Conservation (phyloP, 2,888 invertebrate species). For the Cylloceria caligata region DNA sequence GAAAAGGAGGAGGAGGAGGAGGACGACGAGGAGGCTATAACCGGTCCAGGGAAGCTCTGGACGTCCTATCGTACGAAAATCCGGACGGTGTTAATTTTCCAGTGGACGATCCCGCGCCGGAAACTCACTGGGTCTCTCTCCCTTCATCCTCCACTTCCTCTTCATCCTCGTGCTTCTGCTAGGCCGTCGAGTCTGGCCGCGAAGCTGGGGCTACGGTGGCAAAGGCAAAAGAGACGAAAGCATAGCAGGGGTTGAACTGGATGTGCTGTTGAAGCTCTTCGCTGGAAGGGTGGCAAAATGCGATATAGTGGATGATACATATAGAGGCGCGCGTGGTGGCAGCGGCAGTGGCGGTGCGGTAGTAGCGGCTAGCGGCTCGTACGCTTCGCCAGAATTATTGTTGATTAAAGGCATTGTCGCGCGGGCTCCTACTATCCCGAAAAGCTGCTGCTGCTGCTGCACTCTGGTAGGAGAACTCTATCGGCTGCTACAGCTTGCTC, state of each 20-base stretch:
- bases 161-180: conserved; percentile 23
- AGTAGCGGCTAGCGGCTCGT: conserved; percentile 48
- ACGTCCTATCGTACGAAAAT: conserved; percentile 77
- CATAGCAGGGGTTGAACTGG: conserved; percentile 8
- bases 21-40: conserved; percentile 31
- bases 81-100: conserved; percentile 81
- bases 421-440: conserved; percentile 69
- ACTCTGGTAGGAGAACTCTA: conserved; percentile 54
- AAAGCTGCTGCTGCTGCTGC: conserved; percentile 67
- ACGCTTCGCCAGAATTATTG: conserved; percentile 78
- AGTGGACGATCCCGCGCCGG: conserved; percentile 77
- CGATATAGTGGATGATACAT: conserved; percentile 53
- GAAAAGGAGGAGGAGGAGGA: conserved; percentile 15
- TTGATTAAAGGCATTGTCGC: conserved; percentile 83
- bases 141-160: conserved; percentile 38
- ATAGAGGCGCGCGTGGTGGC: conserved; percentile 22
- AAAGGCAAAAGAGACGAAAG: conserved; percentile 54
- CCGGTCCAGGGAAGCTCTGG: conserved; percentile 52
- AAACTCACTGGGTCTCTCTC: conserved; percentile 68
- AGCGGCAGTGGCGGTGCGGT: conserved; percentile 28
- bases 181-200: conserved; percentile 44
- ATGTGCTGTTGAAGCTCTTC: conserved; percentile 50
- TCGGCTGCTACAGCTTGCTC: conserved; percentile 47
- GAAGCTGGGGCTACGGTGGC: conserved; percentile 30
- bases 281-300: conserved; percentile 63